Evolutionary conservation across 2,797 vertebrate genomes (phyloP), one percentile per base, ranked within the genome.

Genomic region (Microctenopoma lineatum): DNA sequence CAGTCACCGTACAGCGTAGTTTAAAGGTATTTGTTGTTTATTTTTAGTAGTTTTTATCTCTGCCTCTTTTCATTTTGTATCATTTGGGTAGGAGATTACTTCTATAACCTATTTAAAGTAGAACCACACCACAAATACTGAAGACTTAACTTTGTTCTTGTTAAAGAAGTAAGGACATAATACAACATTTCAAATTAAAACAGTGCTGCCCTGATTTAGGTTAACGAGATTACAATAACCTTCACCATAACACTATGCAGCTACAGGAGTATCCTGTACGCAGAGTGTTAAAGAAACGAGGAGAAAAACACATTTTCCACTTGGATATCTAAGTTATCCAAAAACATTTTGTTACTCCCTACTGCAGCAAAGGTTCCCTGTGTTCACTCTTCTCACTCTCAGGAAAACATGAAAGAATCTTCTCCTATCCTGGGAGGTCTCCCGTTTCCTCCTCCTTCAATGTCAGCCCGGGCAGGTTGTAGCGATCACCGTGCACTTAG

Each of bases 391-490:
- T 41, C 39, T 41, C 39, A 41, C 39, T 25, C 21, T 15, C 62
- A 62, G 26, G 29, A 61, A 74, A 54, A 36, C 32, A 41, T 54
- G 44, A 63, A 55, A 29, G 4, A 29, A 4, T 29, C 5, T 29
- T 29, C 27, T 29, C 27, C 27, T 29, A 21, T 21, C 21, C 21
- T 21, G 21, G 21, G 21, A 21, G 21, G 21, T 29, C 27, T 29
- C 27, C 27, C 5, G 5, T 29, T 29, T 29, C 27, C 27, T 29
- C 27, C 27, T 29, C 27, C 5, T 32, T 32, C 29, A 32, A 32
- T 32, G 42, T 66, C 18, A 63, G 14, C 55, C 62, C 53, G 46
- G 32, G 10, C 41, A 52, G 51, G 44, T 61, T 59, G 58, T 13
- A 59, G 21, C 18, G 32, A 44, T 32, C 42, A 48, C 8, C 5